Conservation (phyloP, 2,888 invertebrate genomes). For the Pachydiplax longipennis region DNA sequence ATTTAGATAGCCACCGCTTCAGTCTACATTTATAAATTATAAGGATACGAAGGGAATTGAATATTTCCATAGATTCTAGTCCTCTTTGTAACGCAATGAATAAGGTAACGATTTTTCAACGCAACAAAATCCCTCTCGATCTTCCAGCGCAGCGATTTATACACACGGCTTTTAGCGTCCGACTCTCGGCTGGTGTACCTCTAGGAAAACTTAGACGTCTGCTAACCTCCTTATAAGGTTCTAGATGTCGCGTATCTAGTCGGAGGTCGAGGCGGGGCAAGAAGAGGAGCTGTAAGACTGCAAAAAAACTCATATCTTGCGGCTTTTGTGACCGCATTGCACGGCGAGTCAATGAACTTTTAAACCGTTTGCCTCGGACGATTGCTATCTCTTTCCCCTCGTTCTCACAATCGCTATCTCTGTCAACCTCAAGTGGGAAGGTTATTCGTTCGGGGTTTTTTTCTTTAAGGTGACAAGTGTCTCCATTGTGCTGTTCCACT, state of each 20-base stretch:
- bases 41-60: too few relatives aligned
- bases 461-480: not conserved
- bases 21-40: too few relatives aligned
- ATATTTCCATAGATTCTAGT: too few relatives aligned
- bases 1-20: too few relatives aligned
- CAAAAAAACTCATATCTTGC: conserved; percentile 48
- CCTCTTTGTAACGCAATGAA: too few relatives aligned
- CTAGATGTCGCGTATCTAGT: conserved; percentile 21
- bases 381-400: not conserved
- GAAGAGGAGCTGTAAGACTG: conserved; percentile 7
- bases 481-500: not conserved
- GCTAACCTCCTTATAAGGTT: not conserved
- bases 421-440: not conserved
- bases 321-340: conserved; percentile 48
- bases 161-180: too few relatives aligned
- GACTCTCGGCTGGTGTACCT: too few relatives aligned
- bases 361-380: not conserved
- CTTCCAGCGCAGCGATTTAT: too few relatives aligned
- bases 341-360: conserved; percentile 43
- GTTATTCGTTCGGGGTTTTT: not conserved
- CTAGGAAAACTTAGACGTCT: not conserved
- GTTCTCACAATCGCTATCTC: not conserved
- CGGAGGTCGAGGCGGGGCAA: conserved; percentile 46
- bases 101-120: too few relatives aligned
- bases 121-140: too few relatives aligned